Base-by-base conservation (phyloP, 2,113 vertebrate species). In the Myotis yumanensis region DNA sequence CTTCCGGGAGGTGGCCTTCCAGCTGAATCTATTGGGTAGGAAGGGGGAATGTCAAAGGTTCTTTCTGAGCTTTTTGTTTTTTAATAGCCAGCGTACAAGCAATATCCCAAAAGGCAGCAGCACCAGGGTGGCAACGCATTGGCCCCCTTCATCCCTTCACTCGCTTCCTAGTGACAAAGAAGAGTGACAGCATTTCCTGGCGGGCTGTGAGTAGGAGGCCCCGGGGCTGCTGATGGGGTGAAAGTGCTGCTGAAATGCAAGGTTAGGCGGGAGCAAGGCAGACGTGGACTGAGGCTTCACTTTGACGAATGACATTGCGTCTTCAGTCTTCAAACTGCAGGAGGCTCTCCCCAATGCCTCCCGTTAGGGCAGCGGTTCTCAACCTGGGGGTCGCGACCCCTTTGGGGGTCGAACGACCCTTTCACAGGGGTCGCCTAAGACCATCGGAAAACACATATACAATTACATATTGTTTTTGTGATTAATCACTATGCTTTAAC, bases 281-380 rank as follows among this genome's bases (percentile, higher is more conserved):
- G 72, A 25, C 40, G 0, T 32, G 73, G 73, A 17, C 30, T 6
- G 73, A 11, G 18, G 11, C 28, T 11, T 11, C 43, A 11, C 43
- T 32, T 8, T 11, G 46, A n/a, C 4, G 9, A 1, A 4, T 5
- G 43, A 1, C 4, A 5, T 10, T 32, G 43, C 16, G 10, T 20
- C 73, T 51, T 20, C 30, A 11, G 10, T 20, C 73, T 51, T 20
- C 30, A 11, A 10, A 5, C 28, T 10, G 43, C 43, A 32, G 73
- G 43, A 48, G 73, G 43, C 73, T 32, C 43, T 48, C 43, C 73
- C 43, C 28, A 7, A 2, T 2, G 73, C 17, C 73, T 48, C 73
- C 40, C 40, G 1, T 43, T 43, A 43, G 40, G 40, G 40, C 40
- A 43, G 40, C 40, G 40, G 40, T 43, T 43, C 40, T 43, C 40